Base-by-base conservation (phyloP, 37 sponge, comb jelly and placozoan genomes). In the Agelas oroides region DNA sequence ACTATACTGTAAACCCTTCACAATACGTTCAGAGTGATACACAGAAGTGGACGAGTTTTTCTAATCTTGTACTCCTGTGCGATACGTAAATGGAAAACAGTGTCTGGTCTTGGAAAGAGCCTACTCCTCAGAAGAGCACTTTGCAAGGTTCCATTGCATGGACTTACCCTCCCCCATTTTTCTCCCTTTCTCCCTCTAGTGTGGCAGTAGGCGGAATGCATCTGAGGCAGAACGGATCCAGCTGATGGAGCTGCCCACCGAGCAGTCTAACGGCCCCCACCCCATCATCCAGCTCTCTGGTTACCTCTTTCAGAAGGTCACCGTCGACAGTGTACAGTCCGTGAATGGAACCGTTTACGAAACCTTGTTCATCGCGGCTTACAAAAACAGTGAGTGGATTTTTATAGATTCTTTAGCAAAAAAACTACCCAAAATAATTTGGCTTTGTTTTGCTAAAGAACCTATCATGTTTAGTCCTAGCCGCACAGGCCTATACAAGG, bases 291-390 rank as follows among this genome's bases (percentile, higher is more conserved):
- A 41, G 18, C 30, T 78, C 34, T 27, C 53, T 27, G 85, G 71
- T 2, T 72, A 71, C 80, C 57, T 73, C 61, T 89, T 95, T 54
- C 35, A 66, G 46, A 84, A 81, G 62, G 62, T 95, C 3, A 83
- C 53, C 34, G 94, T 93, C 13, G 87, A 76, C 63, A 55, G 63
- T 21, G 79, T 85, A 0, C 61, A 39, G 18, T 79, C 27, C 35
- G 20, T 89, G 23, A 79, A 81, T 62, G 82, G 79, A 1, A 34
- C 59, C 8, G 33, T 11, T 0, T 67, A 86, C 38, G 89, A 86
- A 0, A 79, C 92, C 15, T 60, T 91, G 71, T 91, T 82, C 67
- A 77, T 92, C 54, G 78, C 89, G 0, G 86, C 85, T 38, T 19
- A 61, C 55, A 62, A 71, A 63, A 71, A 64, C 59, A 78, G 84